phyloP scores from a whole-genome alignment of 2,113 vertebrate genomes.

The Alethe castanea region DNA sequence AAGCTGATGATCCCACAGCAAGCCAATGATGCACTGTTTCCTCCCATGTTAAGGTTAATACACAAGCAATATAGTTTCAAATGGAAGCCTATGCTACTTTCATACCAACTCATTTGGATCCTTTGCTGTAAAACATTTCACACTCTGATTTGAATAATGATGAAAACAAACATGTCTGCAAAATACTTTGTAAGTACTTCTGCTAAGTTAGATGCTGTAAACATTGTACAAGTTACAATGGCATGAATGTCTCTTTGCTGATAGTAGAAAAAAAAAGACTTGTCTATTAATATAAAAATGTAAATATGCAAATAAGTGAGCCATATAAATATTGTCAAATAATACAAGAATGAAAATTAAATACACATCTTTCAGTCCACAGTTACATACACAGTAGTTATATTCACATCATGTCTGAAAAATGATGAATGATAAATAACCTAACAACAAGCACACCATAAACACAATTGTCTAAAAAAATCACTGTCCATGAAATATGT shows the following conservation, averaged over 20 bases:
- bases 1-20: not conserved
- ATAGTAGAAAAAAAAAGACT: not conserved
- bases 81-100: constrained; percentile 2
- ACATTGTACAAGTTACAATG: not conserved
- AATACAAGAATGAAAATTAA: not conserved
- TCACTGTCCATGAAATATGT: not conserved
- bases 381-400: not conserved
- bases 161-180: constrained; percentile 29
- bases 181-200: not conserved
- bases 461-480: not conserved
- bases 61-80: constrained; percentile 28
- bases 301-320: not conserved
- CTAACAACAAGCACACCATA: not conserved
- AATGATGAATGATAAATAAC: not conserved
- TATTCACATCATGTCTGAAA: not conserved
- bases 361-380: not conserved
- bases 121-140: constrained; percentile 17
- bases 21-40: constrained; percentile 12
- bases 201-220: constrained; percentile 24
- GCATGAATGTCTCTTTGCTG: not conserved
- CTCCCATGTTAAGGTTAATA: constrained; percentile 28
- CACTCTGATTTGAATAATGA: constrained; percentile 24
- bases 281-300: not conserved
- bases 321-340: not conserved
- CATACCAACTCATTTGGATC: constrained; percentile 13